Base-by-base conservation (phyloP, 2,888 invertebrate genomes). In the Heliconius hortense region DNA sequence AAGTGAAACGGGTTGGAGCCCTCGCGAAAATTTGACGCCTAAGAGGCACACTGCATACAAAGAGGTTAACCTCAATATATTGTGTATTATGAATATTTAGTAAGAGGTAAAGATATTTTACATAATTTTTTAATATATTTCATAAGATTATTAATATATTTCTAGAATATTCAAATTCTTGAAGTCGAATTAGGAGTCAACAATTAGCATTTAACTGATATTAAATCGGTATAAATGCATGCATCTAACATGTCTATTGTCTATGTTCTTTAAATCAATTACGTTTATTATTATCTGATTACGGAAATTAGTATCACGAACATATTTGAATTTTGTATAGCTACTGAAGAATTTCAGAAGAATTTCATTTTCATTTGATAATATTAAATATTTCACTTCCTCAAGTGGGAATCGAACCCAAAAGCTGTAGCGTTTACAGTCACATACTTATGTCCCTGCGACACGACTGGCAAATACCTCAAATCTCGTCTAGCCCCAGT, bases 1-100 rank as follows among this genome's bases (percentile, higher is more conserved):
- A 93, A 90, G 86, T 83, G 87, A 81, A 84, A 85, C 86, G 89
- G 87, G 88, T 85, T 85, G 85, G 78, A 78, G 80, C 78, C 79
- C 79, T 78, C 79, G 79, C 79, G 75, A 77, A 74, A 68, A 76
- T 78, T 80, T 74, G 77, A 77, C 79, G 73, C 83, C 76, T 76
- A 39, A 78, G 78, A 78, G 77, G 53, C 60, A 15, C 67, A 60
- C 68, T 72, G 78, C 77, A 70, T 48, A 64, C 69, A 67, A 76
- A 78, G 80, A 79, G 79, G 78, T 79, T 77, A 76, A 77, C 75
- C 71, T 71, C 35, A 67, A 13, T 67, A 66, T n/a, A 39, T 64
- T 39, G 56, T 48, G 63, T 69, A 64, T 74, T 72, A 48, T 60
- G 35, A 70, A 74, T 71, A 73, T 66, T 63, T 75, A 59, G 24